phyloP scores from a whole-genome alignment of 2,888 invertebrate genomes.

The Notodonta dromedarius region DNA sequence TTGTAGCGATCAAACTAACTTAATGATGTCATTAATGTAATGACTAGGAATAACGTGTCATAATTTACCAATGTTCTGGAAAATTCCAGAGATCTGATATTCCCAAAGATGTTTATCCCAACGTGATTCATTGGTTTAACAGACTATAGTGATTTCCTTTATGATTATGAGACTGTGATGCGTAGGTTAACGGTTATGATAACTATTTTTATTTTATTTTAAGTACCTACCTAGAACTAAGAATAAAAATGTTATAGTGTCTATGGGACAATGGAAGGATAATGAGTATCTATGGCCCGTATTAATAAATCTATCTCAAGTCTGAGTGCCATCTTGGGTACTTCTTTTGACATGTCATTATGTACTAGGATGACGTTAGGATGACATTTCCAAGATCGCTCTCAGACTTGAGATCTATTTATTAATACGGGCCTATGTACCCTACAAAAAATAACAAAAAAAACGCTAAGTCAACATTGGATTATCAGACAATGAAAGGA shows the following conservation, averaged over 20 bases:
- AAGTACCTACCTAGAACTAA: not conserved
- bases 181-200: slow-evolving; percentile 51
- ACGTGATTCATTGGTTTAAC: slow-evolving; percentile 53
- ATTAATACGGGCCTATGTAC: too few species aligned
- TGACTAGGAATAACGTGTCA: slow-evolving; percentile 17
- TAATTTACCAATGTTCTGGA: slow-evolving; percentile 9
- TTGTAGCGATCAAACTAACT: not conserved
- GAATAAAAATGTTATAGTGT: slow-evolving; percentile 1
- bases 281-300: too few species aligned
- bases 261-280: not conserved
- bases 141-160: slow-evolving; percentile 69
- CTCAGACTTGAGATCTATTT: too few species aligned
- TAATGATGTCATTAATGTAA: not conserved
- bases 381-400: too few species aligned
- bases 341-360: too few species aligned
- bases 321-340: too few species aligned
- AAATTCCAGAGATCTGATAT: slow-evolving; percentile 20
- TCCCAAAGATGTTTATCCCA: slow-evolving; percentile 43
- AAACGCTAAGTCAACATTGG: too few species aligned
- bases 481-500: too few species aligned
- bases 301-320: too few species aligned
- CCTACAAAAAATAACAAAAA: too few species aligned
- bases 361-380: too few species aligned
- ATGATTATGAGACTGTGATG: slow-evolving; percentile 78
- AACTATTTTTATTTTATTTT: slow-evolving; percentile 31